Evolutionary conservation across 2,888 invertebrate genomes (phyloP).

Genomic region (Keiferia lycopersicella): DNA sequence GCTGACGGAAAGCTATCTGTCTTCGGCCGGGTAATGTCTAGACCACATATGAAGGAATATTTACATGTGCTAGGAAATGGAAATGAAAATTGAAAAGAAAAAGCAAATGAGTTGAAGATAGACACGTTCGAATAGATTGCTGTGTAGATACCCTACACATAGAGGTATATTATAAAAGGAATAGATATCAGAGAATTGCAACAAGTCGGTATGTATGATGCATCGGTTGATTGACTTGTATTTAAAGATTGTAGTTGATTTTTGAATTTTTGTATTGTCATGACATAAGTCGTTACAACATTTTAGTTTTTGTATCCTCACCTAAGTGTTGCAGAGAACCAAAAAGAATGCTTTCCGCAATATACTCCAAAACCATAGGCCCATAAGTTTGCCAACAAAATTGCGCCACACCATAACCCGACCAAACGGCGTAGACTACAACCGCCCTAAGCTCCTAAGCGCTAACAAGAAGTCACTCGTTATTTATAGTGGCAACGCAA

Average conservation of each 20-base stretch:
- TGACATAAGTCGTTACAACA: neutral
- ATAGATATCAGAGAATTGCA: neutral
- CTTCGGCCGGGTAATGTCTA: slow-evolving; percentile 43
- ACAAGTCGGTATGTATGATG: neutral
- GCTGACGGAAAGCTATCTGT: slow-evolving; percentile 67
- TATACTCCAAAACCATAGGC: neutral
- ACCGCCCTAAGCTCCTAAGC: slow-evolving; percentile 27
- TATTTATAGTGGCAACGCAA: slow-evolving; percentile 49
- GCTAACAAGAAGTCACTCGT: slow-evolving; percentile 50
- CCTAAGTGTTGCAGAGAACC: neutral
- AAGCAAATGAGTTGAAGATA: neutral
- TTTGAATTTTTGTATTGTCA: neutral
- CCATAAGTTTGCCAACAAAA: slow-evolving; percentile 1
- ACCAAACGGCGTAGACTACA: slow-evolving; percentile 5
- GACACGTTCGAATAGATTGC: neutral
- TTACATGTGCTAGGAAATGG: slow-evolving; percentile 26
- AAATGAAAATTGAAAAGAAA: slow-evolving; percentile 4
- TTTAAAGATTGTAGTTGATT: neutral
- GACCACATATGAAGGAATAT: slow-evolving; percentile 34
- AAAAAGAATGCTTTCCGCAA: neutral
- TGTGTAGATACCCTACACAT: too few relatives aligned
- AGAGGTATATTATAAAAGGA: neutral
- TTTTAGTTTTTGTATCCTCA: too few relatives aligned
- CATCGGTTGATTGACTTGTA: neutral
- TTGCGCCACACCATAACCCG: slow-evolving; percentile 6